phyloP scores from a whole-genome alignment of 2,888 invertebrate species.

The Calameuta filiformis region DNA sequence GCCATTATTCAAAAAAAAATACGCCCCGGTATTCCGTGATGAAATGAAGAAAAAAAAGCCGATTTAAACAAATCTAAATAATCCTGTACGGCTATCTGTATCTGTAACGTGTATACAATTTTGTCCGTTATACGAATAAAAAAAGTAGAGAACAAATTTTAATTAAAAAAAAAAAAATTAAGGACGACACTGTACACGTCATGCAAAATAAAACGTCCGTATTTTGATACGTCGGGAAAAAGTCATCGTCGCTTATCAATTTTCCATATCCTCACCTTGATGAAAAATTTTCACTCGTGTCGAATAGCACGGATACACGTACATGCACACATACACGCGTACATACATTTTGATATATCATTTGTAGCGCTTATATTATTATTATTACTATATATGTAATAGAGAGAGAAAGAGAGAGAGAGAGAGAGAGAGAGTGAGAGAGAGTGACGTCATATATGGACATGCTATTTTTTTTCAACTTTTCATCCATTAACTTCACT shows the following conservation, averaged over 20 bases:
- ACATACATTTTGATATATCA: neutral
- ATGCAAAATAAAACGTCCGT: neutral
- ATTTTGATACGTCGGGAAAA: neutral
- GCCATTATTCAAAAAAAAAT: neutral
- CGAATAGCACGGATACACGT: neutral
- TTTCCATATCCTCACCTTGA: neutral
- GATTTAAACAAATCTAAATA: neutral
- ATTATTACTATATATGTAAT: neutral
- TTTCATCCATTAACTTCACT: neutral
- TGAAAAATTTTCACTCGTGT: neutral
- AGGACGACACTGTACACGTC: neutral
- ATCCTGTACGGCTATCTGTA: neutral
- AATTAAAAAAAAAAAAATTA: neutral
- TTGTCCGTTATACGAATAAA: neutral
- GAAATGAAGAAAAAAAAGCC: neutral
- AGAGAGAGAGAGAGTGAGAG: too few species aligned
- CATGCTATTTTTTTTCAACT: neutral
- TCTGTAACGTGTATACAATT: neutral
- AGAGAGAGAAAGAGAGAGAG: neutral
- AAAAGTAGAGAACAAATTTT: neutral
- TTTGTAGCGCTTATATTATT: neutral
- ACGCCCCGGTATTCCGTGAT: neutral
- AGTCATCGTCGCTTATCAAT: neutral
- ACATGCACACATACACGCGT: neutral
- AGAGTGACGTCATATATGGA: neutral